Evolutionary conservation across 2,113 vertebrate genomes (phyloP), one percentile per base, ranked within the genome.

Genomic region (Anarrhichthys ocellatus): DNA sequence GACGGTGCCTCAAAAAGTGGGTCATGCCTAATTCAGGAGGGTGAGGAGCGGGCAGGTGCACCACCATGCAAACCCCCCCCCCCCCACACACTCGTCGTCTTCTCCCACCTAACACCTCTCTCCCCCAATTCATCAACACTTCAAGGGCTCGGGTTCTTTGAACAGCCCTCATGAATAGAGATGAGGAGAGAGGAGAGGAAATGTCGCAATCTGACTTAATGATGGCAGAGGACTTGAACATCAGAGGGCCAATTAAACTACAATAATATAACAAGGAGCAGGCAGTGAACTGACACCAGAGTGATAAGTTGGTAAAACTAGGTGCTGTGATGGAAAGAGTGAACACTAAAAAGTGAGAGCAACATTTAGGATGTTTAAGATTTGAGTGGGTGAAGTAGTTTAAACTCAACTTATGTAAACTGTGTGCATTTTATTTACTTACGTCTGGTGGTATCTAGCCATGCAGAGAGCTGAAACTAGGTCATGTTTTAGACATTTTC

Each of bases 141-240:
- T 92, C 88, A 86, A 91, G 83, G 89, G 82, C 78, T 81, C 0
- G 9, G 76, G 34, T 36, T 76, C 84, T 90, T 84, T 86, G 83
- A 90, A 83, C 78, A 61, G 68, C 72, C 20, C 76, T 89, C 82
- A 84, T 93, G 86, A 94, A 92, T 92, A 88, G 81, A 84, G 79
- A 92, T 87, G 88, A 91, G 90, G 63, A 68, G 34, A 81, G 84
- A 29, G 44, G 76, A 68, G 84, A 67, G 62, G 56, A 87, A 86
- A 83, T 46, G 82, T 85, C 29, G 22, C 78, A 83, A 81, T 74
- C 79, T 76, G 64, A 85, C 78, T 86, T 81, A 78, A 87, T 63
- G 81, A 84, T 29, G 71, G 76, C 56, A 48, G 68, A 76, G 54
- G 56, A 87, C 77, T 65, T 50, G 18, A 88, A 87, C 70, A 83